phyloP scores from a whole-genome alignment of 92 coral and sea anemone genomes.

The Zoanthus solanderi region DNA sequence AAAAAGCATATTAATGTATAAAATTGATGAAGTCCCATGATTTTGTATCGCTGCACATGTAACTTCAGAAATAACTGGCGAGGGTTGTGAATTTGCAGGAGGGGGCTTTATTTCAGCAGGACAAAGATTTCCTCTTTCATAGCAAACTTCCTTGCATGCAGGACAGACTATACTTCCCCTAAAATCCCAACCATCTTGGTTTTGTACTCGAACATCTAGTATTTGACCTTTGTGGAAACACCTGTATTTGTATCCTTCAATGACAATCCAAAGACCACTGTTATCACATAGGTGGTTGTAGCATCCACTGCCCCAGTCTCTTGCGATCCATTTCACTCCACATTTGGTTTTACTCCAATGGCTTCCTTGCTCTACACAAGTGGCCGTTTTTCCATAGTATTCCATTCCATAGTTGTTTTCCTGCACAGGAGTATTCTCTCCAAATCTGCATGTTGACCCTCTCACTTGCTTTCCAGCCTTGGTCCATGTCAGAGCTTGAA shows the following conservation, averaged over 20 bases:
- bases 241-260: constrained; percentile 72
- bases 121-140: constrained; percentile 53
- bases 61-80: constrained; percentile 50
- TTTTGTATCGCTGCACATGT: constrained; percentile 34
- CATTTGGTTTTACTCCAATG: constrained; percentile 80
- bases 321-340: constrained; percentile 71
- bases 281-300: constrained; percentile 72
- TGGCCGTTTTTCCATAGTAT: constrained; percentile 63
- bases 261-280: constrained; percentile 72
- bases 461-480: constrained; percentile 66
- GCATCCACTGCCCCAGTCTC: constrained; percentile 97
- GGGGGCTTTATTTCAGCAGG: constrained; percentile 68
- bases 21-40: neutral
- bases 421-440: constrained; percentile 53
- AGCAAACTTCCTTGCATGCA: constrained; percentile 81
- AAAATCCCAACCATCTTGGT: constrained; percentile 61
- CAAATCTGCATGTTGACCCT: constrained; percentile 76
- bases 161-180: constrained; percentile 86
- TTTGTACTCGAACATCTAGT: constrained; percentile 64
- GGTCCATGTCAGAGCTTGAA: constrained; percentile 90
- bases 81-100: constrained; percentile 65
- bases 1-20: neutral
- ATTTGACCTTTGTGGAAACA: constrained; percentile 84
- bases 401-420: constrained; percentile 83
- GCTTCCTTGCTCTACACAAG: constrained; percentile 80